phyloP scores from a whole-genome alignment of 2,797 vertebrate genomes.

The Squalus acanthias region DNA sequence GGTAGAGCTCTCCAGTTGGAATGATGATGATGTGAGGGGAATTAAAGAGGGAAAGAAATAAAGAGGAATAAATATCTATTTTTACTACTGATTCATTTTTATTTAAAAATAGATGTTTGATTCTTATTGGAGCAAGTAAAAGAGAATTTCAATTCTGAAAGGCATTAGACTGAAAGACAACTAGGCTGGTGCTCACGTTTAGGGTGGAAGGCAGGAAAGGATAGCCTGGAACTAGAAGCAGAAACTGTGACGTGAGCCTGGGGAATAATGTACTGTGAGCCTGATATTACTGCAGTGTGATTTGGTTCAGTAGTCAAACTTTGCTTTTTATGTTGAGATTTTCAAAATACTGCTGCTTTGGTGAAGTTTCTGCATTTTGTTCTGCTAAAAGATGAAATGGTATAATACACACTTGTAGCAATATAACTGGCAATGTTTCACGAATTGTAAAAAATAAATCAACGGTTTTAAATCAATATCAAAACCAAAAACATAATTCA shows the following conservation, averaged over 20 bases:
- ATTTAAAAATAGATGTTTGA: not conserved
- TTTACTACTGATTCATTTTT: not conserved
- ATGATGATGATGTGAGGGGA: not conserved
- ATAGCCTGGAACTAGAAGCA: not conserved
- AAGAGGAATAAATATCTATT: not conserved
- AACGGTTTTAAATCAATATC: constrained; percentile 6
- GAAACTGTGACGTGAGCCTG: not conserved
- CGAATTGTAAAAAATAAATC: not conserved
- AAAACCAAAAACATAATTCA: not conserved
- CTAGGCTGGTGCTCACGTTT: not conserved
- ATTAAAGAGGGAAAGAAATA: constrained; percentile 27
- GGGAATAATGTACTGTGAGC: constrained; percentile 12
- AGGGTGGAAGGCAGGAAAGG: not conserved
- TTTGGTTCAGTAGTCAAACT: constrained; percentile 20
- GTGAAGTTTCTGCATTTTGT: not conserved
- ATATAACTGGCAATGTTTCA: not conserved
- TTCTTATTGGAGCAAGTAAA: not conserved
- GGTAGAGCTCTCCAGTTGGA: not conserved
- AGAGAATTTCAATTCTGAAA: not conserved
- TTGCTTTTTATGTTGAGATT: not conserved
- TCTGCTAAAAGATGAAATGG: not conserved
- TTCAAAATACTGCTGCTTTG: not conserved
- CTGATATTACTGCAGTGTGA: constrained; percentile 18
- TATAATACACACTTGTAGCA: not conserved
- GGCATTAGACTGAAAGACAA: not conserved